Evolutionary conservation across 2,888 invertebrate genomes (phyloP).

Genomic region (Leptinotarsa haldemani): DNA sequence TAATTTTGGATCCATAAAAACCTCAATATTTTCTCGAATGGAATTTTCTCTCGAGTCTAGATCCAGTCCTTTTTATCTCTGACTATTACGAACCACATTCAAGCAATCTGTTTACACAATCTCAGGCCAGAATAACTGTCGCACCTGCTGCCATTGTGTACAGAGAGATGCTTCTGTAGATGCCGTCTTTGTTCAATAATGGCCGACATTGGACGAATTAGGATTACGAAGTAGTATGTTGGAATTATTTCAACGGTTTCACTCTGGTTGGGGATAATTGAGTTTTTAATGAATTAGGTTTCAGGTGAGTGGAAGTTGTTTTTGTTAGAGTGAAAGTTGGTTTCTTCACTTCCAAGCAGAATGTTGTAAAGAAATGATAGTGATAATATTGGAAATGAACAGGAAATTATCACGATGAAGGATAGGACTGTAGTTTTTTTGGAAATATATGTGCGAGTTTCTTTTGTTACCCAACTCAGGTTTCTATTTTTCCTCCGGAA

Average conservation of each 20-base stretch:
- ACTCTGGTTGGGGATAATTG: conserved; percentile 35
- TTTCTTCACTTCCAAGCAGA: background rate
- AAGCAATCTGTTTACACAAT: conserved; percentile 17
- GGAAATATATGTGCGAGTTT: too few relatives aligned
- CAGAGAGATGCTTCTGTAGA: conserved; percentile 29
- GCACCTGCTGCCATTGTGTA: conserved; percentile 42
- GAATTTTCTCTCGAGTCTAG: background rate
- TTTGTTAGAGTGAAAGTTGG: background rate
- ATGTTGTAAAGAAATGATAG: background rate
- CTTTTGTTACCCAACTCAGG: too few relatives aligned
- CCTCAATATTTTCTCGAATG: background rate
- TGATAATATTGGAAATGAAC: too few relatives aligned
- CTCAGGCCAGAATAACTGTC: conserved; percentile 27
- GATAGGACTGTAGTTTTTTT: too few relatives aligned
- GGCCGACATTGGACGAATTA: conserved; percentile 41
- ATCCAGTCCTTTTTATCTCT: background rate
- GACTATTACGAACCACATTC: conserved; percentile 8
- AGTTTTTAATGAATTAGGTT: conserved; percentile 36
- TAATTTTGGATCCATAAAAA: background rate
- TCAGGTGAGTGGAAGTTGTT: background rate
- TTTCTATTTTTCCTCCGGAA: too few relatives aligned
- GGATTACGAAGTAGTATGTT: conserved; percentile 46
- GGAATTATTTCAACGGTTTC: conserved; percentile 40
- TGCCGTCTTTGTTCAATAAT: conserved; percentile 48
- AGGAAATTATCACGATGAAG: too few relatives aligned